Evolutionary conservation across 2,113 vertebrate genomes (phyloP).

Genomic region (Onychostruthus taczanowskii): DNA sequence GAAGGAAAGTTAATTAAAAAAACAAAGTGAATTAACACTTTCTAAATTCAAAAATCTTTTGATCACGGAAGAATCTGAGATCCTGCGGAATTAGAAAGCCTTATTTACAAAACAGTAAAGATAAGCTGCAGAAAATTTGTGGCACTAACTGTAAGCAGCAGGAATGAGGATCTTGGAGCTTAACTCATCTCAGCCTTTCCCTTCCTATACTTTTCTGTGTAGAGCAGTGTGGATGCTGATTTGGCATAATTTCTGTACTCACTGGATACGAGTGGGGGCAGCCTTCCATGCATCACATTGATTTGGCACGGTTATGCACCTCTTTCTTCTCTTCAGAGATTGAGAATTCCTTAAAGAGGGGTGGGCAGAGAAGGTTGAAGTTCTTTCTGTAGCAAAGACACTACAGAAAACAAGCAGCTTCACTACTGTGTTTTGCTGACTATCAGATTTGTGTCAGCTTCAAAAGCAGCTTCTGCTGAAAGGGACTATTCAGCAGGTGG

Average conservation of each 20-base stretch:
- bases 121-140: background rate
- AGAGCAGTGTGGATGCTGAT: background rate
- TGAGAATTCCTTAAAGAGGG: background rate
- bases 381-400: background rate
- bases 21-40: background rate
- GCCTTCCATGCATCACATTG: background rate
- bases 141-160: background rate
- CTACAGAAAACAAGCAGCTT: background rate
- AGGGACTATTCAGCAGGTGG: background rate
- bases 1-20: background rate
- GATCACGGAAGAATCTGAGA: background rate
- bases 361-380: background rate
- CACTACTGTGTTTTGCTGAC: background rate
- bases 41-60: background rate
- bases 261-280: accelerated
- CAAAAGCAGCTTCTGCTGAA: background rate
- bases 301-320: background rate
- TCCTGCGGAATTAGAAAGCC: background rate
- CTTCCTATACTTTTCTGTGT: background rate
- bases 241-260: background rate
- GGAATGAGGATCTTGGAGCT: background rate
- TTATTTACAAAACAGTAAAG: background rate
- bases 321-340: background rate
- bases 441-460: background rate
- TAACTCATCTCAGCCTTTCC: background rate